Evolutionary conservation across 2,888 invertebrate species (phyloP), one percentile per base, ranked within the genome.

Genomic region (Coenonympha glycerion): DNA sequence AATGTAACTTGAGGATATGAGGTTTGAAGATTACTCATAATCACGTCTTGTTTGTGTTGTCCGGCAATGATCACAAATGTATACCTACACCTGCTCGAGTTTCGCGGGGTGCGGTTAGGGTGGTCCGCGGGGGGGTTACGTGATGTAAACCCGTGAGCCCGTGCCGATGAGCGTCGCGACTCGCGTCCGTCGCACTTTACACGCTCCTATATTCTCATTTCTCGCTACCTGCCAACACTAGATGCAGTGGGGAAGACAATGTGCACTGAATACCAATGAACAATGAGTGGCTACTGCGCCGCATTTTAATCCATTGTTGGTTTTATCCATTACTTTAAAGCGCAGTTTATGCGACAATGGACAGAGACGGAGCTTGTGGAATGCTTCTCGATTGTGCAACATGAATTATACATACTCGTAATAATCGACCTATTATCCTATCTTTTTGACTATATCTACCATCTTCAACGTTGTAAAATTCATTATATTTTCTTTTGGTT

Each of bases 181-280:
- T n/a, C n/a, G n/a, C n/a, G 49, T 47, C 49, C 46, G 51, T 48
- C 50, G 56, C 42, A 49, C 42, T 52, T 47, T 44, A 57, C 46
- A 44, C 34, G 42, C 49, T 36, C 41, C 31, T 48, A 31, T 42
- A 42, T 50, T 48, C 39, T n/a, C n/a, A n/a, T n/a, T n/a, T n/a
- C n/a, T 56, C 34, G 42, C 49, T 55, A 45, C 48, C 48, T 51
- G 51, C 47, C 36, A 39, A 49, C 42, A 37, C 33, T 52, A 31
- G 31, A 45, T 34, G 15, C 15, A 45, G 37, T 34, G 34, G 42
- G 44, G 48, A 47, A 49, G 36, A 45, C 48, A 51, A 49, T 51
- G 51, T 47, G 55, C 45, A 36, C 24, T 51, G 58, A 56, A 58
- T 58, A 56, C 46, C 52, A 56, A 58, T 54, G 49, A 24, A 41